Percentiles rank a stretch among this genome's conserved stretches.
phyloP scores from a whole-genome alignment of 2,888 invertebrate genomes.

The Spicauda simplicius region DNA sequence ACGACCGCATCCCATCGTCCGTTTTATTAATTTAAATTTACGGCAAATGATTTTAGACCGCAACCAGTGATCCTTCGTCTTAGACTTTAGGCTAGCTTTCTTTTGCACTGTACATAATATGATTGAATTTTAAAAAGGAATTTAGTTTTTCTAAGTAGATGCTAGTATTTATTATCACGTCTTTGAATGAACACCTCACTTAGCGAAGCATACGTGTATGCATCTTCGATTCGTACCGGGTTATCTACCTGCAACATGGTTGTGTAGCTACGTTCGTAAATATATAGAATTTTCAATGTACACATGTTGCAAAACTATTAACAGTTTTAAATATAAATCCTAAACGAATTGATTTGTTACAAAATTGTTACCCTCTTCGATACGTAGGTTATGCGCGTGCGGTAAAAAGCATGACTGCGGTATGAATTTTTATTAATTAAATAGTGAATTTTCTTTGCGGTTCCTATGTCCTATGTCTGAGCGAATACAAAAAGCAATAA shows the following conservation, averaged over 20 bases:
- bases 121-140: constrained; percentile 53
- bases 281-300: neutral
- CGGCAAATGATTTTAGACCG: neutral
- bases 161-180: constrained; percentile 73
- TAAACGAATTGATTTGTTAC: neutral
- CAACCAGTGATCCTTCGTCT: constrained; percentile 66
- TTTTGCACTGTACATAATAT: constrained; percentile 71
- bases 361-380: constrained; percentile 11
- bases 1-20: constrained; percentile 38
- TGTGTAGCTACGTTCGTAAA: constrained; percentile 10
- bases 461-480: constrained; percentile 69
- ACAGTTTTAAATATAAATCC: neutral
- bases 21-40: neutral
- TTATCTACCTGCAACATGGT: constrained; percentile 11
- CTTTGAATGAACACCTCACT: constrained; percentile 52
- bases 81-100: constrained; percentile 54
- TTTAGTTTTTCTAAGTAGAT: constrained; percentile 65
- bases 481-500: constrained; percentile 72
- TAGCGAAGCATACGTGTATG: constrained; percentile 45
- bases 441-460: constrained; percentile 53
- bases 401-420: constrained; percentile 1
- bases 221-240: constrained; percentile 40
- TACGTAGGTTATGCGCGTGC: constrained; percentile 6
- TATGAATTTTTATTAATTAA: constrained; percentile 16
- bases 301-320: neutral